Evolutionary conservation across 2,888 invertebrate species (phyloP).

Genomic region (Tuberolachnus salignus): DNA sequence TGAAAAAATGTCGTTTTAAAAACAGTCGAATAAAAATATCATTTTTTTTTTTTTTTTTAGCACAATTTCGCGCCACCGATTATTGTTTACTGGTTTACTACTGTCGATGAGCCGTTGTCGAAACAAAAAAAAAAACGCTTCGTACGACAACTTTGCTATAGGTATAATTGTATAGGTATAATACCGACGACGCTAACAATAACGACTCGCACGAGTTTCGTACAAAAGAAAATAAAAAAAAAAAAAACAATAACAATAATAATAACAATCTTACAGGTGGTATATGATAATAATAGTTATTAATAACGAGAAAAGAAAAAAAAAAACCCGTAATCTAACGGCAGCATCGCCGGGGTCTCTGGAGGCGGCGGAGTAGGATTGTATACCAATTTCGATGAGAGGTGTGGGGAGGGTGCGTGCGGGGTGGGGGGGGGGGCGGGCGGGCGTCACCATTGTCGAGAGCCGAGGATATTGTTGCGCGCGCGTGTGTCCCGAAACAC

Average conservation of each 20-base stretch:
- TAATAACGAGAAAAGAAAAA: slow-evolving; percentile 27
- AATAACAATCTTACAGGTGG: slow-evolving; percentile 14
- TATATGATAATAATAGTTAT: slow-evolving; percentile 41
- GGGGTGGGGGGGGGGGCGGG: not conserved
- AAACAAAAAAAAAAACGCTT: too few species aligned
- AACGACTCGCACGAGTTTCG: not conserved
- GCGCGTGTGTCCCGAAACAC: slow-evolving; percentile 19
- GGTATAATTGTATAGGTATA: too few species aligned
- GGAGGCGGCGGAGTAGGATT: not conserved
- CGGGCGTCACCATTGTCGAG: slow-evolving; percentile 34
- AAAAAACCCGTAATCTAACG: slow-evolving; percentile 39
- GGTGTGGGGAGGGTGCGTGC: not conserved
- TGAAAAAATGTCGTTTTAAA: too few species aligned
- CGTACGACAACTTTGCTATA: too few species aligned
- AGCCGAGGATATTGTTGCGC: slow-evolving; percentile 27
- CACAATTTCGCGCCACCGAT: too few species aligned
- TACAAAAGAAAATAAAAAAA: not conserved
- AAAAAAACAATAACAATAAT: not conserved
- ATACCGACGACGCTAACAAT: slow-evolving; percentile 17
- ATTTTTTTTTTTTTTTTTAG: too few species aligned
- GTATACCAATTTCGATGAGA: too few species aligned
- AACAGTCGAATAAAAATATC: too few species aligned
- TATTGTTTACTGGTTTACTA: too few species aligned
- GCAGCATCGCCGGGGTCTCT: slow-evolving; percentile 44
- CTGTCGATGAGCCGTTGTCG: too few species aligned